Evolutionary conservation across 1,140 invertebrate genomes (phyloP), one percentile per base, ranked within the genome.

Genomic region (Brachionus angularis): DNA sequence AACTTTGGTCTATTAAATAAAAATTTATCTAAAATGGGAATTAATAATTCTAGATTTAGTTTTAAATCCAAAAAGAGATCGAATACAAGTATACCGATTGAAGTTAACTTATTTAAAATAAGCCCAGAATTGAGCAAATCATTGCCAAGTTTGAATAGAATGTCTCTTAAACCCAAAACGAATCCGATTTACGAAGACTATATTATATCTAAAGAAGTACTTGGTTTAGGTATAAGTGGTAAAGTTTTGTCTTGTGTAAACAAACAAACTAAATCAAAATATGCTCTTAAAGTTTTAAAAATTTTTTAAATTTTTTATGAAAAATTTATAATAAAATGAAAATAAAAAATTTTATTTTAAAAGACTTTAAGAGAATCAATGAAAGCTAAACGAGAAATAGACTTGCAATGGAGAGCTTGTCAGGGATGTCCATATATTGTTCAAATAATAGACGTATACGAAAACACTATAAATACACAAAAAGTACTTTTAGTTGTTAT

Each of bases 141-240:
- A 42, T 10, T n/a, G 39, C 39, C 10, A 10, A 10, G 39, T 10
- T n/a, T n/a, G n/a, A 42, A n/a, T n/a, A 67, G 16, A 18, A 50
- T 67, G 62, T 34, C 62, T 16, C 42, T 67, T 12, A 50, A 33
- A 25, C 62, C 62, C 2, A 71, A 91, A 85, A 86, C 85, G 69
- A 87, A 86, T 34, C 86, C 88, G 18, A 90, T 98, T 73, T 89
- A 87, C 29, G 88, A 94, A 71, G 93, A 98, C 81, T 98, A 96
- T 79, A 87, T 89, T 78, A 91, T 98, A 74, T 91, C 91, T n/a
- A 89, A 88, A 77, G 91, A 87, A 58, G 93, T 97, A 12, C 86
- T 98, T 42, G 95, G 95, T n/a, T 85, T 96, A 27, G 95, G 95
- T 14, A 97, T 98, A 74, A 97, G 96, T 81, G 95, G 95, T 36